Base-by-base conservation (phyloP, 2,888 invertebrate species). In the Drosophila histrio region DNA sequence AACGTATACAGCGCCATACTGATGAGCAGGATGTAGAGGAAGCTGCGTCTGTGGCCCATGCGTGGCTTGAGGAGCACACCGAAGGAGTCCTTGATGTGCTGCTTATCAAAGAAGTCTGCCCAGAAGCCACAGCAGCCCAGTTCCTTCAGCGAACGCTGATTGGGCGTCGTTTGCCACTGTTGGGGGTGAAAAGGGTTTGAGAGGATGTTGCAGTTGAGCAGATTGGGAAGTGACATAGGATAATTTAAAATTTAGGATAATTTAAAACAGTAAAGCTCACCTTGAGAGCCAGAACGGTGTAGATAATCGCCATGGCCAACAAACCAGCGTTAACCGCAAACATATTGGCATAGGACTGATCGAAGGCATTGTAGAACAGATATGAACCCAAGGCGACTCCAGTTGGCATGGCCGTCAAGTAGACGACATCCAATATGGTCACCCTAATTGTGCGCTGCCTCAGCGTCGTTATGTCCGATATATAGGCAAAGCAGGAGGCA, bases 1-100 rank as follows among this genome's bases (percentile, higher is more conserved):
- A 96, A 96, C 47, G 96, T 96, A 81, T 96, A 97, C 49, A 96
- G 92, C 0, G 94, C 94, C 96, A 96, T 96, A 15, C 95, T 94
- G 8, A 95, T 81, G 9, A 97, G 93, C n/a, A 96, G 90, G 32
- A 96, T 92, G 91, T 95, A 93, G 2, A 97, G 90, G 73, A 94
- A 95, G 28, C 93, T 86, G 70, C 96, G 93, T 8, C 94, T 92
- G 64, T 94, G 93, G 4, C 93, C 92, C 0, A 92, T 85, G 9
- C 97, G 92, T 43, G 91, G 92, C 81, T 94, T 95, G 0, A 93
- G 90, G 3, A 96, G 84, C 0, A 96, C 95, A 9, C 89, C 90
- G 1, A 95, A 65, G 0, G 96, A 96, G 22, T 94, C 93, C 8
- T 92, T 90, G 0, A 95, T 93, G 85, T 96, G 96, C 56, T 94